Evolutionary conservation across 2,888 invertebrate species (phyloP), one percentile per base, ranked within the genome.

Genomic region (Leucophenga maculata): DNA sequence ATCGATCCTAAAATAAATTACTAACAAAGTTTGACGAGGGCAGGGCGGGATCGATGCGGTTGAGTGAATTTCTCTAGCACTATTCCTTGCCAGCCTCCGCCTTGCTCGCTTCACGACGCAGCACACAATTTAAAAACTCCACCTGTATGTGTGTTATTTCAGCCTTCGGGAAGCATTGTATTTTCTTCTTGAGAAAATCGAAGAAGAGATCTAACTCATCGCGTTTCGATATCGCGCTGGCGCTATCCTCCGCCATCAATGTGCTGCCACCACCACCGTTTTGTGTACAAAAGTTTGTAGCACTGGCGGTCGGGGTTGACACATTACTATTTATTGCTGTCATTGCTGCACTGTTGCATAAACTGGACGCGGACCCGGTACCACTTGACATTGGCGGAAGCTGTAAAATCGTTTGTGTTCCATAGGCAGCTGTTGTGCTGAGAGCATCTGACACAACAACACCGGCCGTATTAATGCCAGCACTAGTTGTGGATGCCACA

Each of bases 171-270:
- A 87, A 83, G 46, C 79, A 84, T 75, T 86, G 86, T 66, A 87
- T 86, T 74, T 87, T 87, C 72, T 84, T 86, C 68, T 87, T 87
- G 6, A 87, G 77, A 60, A 87, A 87, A 44, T 86, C 84, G 62
- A 87, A 87, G 64, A 87, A 87, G 68, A 87, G 74, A 77, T 87
- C 88, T 22, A 88, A 74, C 68, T 87, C 87, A 18, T 87, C 88
- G 0, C 84, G 83, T 67, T 75, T 79, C 55, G 80, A 72, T 20
- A 74, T 69, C 52, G 78, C 74, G 59, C 14, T 59, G 6, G 32
- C 57, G 31, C 20, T 32, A 8, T 59, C 57, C 3, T 22, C 13
- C 13, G 9, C 13, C 11, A 22, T 1, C 13, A 9, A 44, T 62
- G 13, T 3, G 8, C 4, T 13, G 3, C 32, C 6, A 48, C 59